Base-by-base conservation (phyloP, 2,797 vertebrate species). In the Ctenochaetus hawaiiensis region DNA sequence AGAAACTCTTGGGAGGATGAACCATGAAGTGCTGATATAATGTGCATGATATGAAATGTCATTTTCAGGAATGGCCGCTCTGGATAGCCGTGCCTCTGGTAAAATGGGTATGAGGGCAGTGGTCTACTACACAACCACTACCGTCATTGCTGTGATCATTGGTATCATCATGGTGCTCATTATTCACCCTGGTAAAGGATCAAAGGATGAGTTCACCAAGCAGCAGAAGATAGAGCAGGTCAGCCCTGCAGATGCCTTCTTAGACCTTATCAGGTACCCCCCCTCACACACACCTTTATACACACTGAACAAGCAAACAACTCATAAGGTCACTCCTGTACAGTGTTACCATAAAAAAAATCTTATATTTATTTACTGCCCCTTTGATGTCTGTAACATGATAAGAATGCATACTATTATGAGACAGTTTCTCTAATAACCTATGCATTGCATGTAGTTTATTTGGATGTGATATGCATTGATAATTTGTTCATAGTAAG, bases 71-170 rank as follows among this genome's bases (percentile, higher is more conserved):
- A 98, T 99, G 95, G 96, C 98, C 6, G 96, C 98, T 59, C 93
- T 99, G 92, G 98, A 99, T 91, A 96, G 97, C 78, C 96, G 96
- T 72, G 97, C 98, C 0, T 99, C 98, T 51, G 98, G 98, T 20
- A 98, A 96, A 94, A 99, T 99, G 98, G 98, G 98, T 16, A 59
- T 99, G 82, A 94, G 97, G 84, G 98, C 98, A 0, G 97, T 99
- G 70, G 74, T 97, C 80, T 99, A 99, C 93, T 99, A 99, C 91
- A 98, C 97, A 93, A 97, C 96, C 67, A 99, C 98, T 23, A 99
- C 98, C 0, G 75, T 99, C 90, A 97, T 99, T 68, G 98, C 98
- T 47, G 98, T 99, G 74, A 93, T 98, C 92, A 99, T 98, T 16
- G 98, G 98, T 34, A 99, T 99, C 80, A 90, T 99, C 93, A 95